These are phyloP conservation scores for Plecotus auritus DNA, from an alignment of 2,113 vertebrate genomes.

Conservation along the genomic window DNA sequence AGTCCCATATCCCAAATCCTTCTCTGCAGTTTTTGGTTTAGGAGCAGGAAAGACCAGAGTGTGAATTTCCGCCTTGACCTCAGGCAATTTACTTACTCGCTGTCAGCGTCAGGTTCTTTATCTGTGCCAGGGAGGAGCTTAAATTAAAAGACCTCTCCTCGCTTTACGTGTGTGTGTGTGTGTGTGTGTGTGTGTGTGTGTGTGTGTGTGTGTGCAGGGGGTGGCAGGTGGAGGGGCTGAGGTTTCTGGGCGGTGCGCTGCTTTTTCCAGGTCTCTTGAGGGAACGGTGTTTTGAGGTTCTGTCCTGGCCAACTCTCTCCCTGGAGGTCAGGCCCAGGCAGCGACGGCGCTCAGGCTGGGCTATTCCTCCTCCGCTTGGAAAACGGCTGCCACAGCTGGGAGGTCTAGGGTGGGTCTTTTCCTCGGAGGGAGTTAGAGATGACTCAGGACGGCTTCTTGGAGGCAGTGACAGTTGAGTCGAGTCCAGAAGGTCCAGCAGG, in stretches of 20 bases:
- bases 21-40: background rate
- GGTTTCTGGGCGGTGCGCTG: background rate
- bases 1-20: background rate
- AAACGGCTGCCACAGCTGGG: background rate
- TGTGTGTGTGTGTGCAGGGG: background rate
- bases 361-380: background rate
- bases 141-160: background rate
- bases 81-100: background rate
- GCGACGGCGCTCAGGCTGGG: background rate
- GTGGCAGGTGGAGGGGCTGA: background rate
- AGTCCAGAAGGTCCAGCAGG: background rate
- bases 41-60: background rate
- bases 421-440: background rate
- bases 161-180: background rate
- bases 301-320: background rate
- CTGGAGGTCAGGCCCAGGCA: background rate
- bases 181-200: no score
- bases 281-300: background rate
- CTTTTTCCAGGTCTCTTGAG: background rate
- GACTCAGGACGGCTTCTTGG: background rate
- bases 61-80: slow-evolving; percentile 1
- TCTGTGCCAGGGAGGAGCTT: slow-evolving; percentile 15
- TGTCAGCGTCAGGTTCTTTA: background rate
- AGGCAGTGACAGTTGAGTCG: background rate
- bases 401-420: background rate